Evolutionary conservation across 1,140 invertebrate genomes (phyloP).

Genomic region (Callitettix versicolor): DNA sequence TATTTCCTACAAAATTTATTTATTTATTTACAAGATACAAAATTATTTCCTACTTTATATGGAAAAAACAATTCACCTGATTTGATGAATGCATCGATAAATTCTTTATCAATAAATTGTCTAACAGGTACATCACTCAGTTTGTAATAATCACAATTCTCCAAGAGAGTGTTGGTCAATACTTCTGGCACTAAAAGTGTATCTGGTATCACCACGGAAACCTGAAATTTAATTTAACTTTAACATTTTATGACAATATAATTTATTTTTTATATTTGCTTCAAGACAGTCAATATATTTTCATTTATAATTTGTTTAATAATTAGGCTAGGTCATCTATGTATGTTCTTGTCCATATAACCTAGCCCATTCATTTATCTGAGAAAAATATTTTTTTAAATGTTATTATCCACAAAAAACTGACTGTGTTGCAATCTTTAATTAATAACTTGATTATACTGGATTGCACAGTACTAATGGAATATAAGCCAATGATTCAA

Average conservation of each 20-base stretch:
- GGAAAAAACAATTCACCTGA: constrained; percentile 31
- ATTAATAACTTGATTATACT: too few species aligned
- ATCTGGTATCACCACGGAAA: constrained; percentile 42
- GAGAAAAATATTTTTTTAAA: too few species aligned
- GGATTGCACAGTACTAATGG: too few species aligned
- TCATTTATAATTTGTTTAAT: background rate
- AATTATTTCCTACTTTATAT: too few species aligned
- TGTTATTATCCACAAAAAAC: too few species aligned
- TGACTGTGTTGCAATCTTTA: too few species aligned
- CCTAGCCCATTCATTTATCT: background rate
- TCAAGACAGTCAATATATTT: background rate
- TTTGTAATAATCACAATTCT: constrained; percentile 45
- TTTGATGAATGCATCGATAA: constrained; percentile 42
- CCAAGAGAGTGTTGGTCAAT: constrained; percentile 30
- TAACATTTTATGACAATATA: background rate
- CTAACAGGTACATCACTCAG: constrained; percentile 32
- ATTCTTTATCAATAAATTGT: constrained; percentile 39
- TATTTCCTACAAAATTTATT: too few species aligned
- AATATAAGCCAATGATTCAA: too few species aligned
- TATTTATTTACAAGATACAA: too few species aligned
- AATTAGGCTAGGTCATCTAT: background rate
- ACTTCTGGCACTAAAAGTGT: constrained; percentile 32
- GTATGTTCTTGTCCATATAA: background rate
- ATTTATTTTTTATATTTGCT: background rate
- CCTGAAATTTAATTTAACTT: constrained; percentile 32